Base-by-base conservation (phyloP, 1,140 invertebrate species). In the Ephestia elutella region DNA sequence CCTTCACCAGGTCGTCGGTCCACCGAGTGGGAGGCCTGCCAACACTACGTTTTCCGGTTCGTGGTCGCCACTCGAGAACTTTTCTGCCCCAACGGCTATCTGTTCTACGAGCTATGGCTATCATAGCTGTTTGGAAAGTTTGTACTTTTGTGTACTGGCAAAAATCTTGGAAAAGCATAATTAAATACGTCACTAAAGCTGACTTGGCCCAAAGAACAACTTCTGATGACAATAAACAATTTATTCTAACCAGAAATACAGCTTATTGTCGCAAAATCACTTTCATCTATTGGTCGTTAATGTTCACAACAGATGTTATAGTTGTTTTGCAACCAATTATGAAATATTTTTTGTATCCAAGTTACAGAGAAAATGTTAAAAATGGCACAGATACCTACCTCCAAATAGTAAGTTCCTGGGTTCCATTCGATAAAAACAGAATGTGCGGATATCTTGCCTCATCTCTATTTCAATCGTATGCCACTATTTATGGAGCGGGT, bases 251-350 rank as follows among this genome's bases (percentile, higher is more conserved):
- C 0, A 55, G 53, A 5, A 78, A 76, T 54, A 87, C 85, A 0
- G 74, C 57, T 48, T 84, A 87, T 19, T 79, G 76, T n/a, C 69
- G 84, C 13, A 83, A 68, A 58, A 81, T 85, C 5, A 86, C 85
- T 0, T 80, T 73, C 55, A 67, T 69, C 0, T 84, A 84, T 55
- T 80, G 77, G 77, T 60, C 60, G 9, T 60, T 87, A 13, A 83
- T 87, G 80, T 84, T 75, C 21, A 82, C 74, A 0, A 87, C 84
- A 0, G 79, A 80, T 7, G 35, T 73, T 7, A 73, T 86, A 35
- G 75, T 87, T 0, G 78, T 82, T 5, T 25, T 63, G 11, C 78
- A 82, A 19, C 82, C 82, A 2, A 60, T 86, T 0, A 72, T 68
- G 13, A 86, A 82, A 21, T 84, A 71, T 50, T 35, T 68, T 1